Evolutionary conservation across 2,888 invertebrate genomes (phyloP).

Genomic region (Diplolepis rosae): DNA sequence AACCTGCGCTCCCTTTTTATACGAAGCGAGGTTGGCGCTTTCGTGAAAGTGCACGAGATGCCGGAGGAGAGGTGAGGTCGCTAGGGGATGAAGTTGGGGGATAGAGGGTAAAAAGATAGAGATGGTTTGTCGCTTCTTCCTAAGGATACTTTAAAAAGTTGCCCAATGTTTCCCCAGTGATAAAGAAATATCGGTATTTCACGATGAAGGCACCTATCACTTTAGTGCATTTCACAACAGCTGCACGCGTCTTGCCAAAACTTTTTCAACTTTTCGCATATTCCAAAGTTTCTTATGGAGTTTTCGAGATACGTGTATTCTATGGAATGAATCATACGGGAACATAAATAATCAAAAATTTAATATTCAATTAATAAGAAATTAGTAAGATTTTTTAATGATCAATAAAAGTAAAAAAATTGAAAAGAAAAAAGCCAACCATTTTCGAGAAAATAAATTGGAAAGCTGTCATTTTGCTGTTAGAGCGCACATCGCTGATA

Average conservation of each 20-base stretch:
- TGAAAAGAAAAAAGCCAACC: too few species aligned
- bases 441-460: too few species aligned
- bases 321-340: not conserved
- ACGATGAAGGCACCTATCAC: slow-evolving; percentile 1
- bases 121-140: slow-evolving; percentile 50
- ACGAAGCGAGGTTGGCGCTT: not conserved
- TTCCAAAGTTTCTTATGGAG: not conserved
- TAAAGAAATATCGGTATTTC: slow-evolving; percentile 41
- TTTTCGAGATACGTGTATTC: not conserved
- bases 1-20: not conserved
- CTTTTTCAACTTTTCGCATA: not conserved
- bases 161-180: slow-evolving; percentile 49
- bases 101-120: slow-evolving; percentile 30
- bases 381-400: too few species aligned
- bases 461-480: too few species aligned
- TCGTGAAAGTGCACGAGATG: slow-evolving; percentile 17
- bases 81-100: slow-evolving; percentile 7
- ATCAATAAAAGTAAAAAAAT: too few species aligned
- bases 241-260: not conserved
- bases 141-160: slow-evolving; percentile 63
- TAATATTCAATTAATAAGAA: too few species aligned
- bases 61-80: slow-evolving; percentile 5
- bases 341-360: too few species aligned
- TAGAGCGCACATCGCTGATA: too few species aligned
- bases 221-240: slow-evolving; percentile 4